Evolutionary conservation across 2,113 vertebrate species (phyloP).

Genomic region (Holacanthus passer): DNA sequence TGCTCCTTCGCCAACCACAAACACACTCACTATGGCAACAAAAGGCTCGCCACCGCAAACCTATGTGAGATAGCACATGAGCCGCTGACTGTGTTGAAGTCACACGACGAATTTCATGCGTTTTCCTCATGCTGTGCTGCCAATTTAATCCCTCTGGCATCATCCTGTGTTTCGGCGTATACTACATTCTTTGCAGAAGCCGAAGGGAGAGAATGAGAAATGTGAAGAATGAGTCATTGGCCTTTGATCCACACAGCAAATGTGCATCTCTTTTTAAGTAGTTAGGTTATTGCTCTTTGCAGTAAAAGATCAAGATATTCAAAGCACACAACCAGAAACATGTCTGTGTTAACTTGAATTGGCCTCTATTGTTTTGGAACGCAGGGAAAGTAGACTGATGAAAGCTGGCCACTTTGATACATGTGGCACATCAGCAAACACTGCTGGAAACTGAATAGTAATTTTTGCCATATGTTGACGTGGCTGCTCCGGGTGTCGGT

Average conservation of each 20-base stretch:
- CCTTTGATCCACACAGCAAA: not conserved
- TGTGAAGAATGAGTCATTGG: not conserved
- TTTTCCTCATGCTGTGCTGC: not conserved
- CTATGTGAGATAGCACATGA: not conserved
- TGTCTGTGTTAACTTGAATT: not conserved
- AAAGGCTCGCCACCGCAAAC: not conserved
- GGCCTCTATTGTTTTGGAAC: not conserved
- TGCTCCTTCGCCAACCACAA: constrained; percentile 13
- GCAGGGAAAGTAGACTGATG: not conserved
- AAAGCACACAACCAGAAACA: not conserved
- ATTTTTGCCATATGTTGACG: constrained; percentile 45
- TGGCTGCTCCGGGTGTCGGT: constrained; percentile 29
- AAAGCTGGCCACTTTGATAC: not conserved
- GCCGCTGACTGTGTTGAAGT: not conserved
- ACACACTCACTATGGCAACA: constrained; percentile 50
- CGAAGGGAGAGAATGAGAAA: not conserved
- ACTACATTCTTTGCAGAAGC: not conserved
- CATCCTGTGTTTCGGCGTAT: not conserved
- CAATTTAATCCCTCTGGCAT: not conserved
- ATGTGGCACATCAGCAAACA: constrained; percentile 36
- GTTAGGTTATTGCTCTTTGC: not conserved
- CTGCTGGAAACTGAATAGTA: constrained; percentile 13
- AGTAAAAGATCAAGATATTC: not conserved
- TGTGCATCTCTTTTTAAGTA: not conserved
- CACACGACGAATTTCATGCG: too few species aligned